Percentiles rank a stretch among this genome's conserved stretches.
Conservation (phyloP, 2,888 invertebrate genomes). For the Tinea trinotella region DNA sequence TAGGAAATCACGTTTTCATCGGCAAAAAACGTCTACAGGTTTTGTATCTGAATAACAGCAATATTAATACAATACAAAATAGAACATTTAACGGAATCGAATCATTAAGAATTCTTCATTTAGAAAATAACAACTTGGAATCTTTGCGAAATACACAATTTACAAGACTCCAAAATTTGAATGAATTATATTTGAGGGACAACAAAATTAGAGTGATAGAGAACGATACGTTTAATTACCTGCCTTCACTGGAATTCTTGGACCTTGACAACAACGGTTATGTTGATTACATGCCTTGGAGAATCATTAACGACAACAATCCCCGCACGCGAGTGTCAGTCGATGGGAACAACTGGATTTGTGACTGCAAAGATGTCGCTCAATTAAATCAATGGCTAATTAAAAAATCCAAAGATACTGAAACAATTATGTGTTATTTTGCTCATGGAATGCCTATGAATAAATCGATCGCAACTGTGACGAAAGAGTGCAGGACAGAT, state of each 20-base stretch:
- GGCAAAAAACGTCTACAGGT: slow-evolving; percentile 86
- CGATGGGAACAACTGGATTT: slow-evolving; percentile 87
- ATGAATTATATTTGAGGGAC: slow-evolving; percentile 82
- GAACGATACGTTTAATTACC: slow-evolving; percentile 82
- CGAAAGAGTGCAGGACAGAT: slow-evolving; percentile 74
- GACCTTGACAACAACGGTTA: slow-evolving; percentile 84
- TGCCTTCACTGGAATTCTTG: slow-evolving; percentile 80
- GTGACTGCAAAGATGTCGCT: slow-evolving; percentile 81
- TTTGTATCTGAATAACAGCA: slow-evolving; percentile 84
- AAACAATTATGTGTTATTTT: slow-evolving; percentile 77
- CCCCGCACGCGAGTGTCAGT: slow-evolving; percentile 79
- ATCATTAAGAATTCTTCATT: slow-evolving; percentile 80
- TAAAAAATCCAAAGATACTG: slow-evolving; percentile 77
- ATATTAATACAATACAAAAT: slow-evolving; percentile 82
- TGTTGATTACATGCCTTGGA: slow-evolving; percentile 82
- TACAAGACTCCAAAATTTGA: slow-evolving; percentile 80
- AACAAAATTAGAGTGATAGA: slow-evolving; percentile 82
- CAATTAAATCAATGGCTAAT: slow-evolving; percentile 80
- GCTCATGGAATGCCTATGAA: slow-evolving; percentile 65
- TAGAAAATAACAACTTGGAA: slow-evolving; percentile 82
- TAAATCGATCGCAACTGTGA: slow-evolving; percentile 60
- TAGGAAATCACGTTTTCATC: slow-evolving; percentile 89
- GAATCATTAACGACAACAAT: slow-evolving; percentile 77
- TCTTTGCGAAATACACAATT: slow-evolving; percentile 84
- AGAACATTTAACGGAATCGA: slow-evolving; percentile 86